phyloP scores from a whole-genome alignment of 2,113 vertebrate genomes.

The Motacilla tschutschensis region DNA sequence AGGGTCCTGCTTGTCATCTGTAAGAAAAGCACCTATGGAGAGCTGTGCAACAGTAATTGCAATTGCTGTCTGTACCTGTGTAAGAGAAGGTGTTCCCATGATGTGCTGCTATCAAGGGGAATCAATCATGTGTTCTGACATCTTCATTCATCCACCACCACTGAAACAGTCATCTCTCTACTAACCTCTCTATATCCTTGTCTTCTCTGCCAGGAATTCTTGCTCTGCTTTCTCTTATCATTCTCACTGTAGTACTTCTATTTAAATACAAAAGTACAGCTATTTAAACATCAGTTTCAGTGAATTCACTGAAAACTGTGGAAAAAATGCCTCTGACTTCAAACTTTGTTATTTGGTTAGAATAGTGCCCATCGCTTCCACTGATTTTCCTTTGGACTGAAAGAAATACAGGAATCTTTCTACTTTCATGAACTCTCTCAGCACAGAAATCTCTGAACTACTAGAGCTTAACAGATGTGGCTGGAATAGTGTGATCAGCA shows the following conservation, averaged over 20 bases:
- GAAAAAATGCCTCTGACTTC: not conserved
- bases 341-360: not conserved
- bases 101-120: not conserved
- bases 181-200: not conserved
- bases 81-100: not conserved
- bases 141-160: not conserved
- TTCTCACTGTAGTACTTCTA: not conserved
- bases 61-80: not conserved
- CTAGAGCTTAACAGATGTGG: constrained; percentile 1
- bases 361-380: not conserved
- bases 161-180: not conserved
- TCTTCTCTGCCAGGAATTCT: not conserved
- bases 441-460: not conserved
- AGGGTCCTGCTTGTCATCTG: not conserved
- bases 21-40: not conserved
- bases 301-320: not conserved
- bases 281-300: not conserved
- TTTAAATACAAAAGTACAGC: not conserved
- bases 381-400: not conserved
- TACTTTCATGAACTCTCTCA: not conserved
- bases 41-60: not conserved
- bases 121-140: not conserved
- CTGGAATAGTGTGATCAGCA: constrained; percentile 1
- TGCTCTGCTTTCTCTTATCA: not conserved
- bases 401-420: not conserved